Evolutionary conservation across 2,888 invertebrate genomes (phyloP).

Genomic region (Apamea sordens): DNA sequence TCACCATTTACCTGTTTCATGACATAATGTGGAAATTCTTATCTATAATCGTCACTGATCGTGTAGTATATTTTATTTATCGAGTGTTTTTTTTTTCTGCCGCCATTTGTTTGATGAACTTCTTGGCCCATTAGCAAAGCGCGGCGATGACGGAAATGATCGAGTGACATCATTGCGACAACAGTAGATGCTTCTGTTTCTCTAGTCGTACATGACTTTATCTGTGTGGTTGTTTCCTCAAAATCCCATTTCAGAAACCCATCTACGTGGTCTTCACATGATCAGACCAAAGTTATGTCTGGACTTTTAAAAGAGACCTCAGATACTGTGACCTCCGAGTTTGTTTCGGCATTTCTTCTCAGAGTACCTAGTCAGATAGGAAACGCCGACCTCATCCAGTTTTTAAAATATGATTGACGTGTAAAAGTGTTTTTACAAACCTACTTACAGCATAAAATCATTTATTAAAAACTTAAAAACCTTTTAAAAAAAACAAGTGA

Average conservation of each 20-base stretch:
- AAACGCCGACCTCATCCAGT: not conserved
- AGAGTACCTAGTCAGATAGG: not conserved
- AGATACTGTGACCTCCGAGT: not conserved
- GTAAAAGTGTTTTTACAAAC: not conserved
- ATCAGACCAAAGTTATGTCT: not conserved
- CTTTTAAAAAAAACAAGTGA: not conserved
- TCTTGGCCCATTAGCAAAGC: constrained; percentile 13
- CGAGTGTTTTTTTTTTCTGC: not conserved
- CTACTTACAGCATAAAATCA: not conserved
- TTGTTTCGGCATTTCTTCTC: not conserved
- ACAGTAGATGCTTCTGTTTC: constrained; percentile 1
- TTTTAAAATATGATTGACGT: not conserved
- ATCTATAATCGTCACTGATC: constrained; percentile 1
- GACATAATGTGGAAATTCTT: constrained; percentile 6
- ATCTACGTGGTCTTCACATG: not conserved
- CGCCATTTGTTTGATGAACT: constrained; percentile 9
- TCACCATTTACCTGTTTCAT: constrained; percentile 15
- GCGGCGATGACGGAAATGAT: constrained; percentile 2
- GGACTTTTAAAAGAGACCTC: not conserved
- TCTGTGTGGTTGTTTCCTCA: not conserved
- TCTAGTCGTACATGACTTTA: not conserved
- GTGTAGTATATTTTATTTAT: constrained; percentile 7
- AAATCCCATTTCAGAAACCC: not conserved
- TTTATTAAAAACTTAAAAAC: not conserved
- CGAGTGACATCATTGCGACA: constrained; percentile 13